Conservation (phyloP, 2,113 vertebrate genomes). For the Pseudorectes ferrugineus region DNA sequence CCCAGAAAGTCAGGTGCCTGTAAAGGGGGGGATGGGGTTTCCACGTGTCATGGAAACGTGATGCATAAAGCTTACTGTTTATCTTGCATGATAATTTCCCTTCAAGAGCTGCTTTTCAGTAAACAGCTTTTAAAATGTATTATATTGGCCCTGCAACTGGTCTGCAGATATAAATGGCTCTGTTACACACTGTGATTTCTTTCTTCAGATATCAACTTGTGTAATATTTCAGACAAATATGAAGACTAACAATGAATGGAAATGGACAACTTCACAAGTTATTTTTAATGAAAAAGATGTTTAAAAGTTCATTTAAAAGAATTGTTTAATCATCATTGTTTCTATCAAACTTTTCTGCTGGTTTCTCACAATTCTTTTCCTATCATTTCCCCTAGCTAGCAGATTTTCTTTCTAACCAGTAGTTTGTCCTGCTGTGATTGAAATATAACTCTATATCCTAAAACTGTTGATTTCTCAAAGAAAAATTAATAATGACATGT, state of each 20-base stretch:
- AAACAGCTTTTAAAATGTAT: background rate
- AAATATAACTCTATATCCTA: background rate
- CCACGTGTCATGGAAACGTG: rapidly evolving
- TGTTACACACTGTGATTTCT: background rate
- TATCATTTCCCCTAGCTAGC: background rate
- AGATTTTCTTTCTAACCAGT: background rate
- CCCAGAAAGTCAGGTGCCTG: background rate
- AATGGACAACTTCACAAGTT: background rate
- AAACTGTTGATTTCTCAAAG: background rate
- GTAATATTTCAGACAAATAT: background rate
- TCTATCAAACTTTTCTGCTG: background rate
- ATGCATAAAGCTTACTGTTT: background rate
- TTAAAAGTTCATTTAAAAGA: background rate
- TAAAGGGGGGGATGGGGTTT: background rate
- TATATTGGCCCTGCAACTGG: background rate
- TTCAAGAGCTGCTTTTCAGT: background rate
- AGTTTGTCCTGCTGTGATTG: background rate
- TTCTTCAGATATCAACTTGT: background rate
- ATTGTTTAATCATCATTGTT: background rate
- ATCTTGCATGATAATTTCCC: background rate
- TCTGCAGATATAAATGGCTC: background rate
- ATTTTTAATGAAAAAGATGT: background rate
- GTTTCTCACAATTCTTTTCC: background rate
- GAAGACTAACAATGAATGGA: background rate
- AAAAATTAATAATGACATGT: background rate